A percentile compares a stretch with the other conserved stretches of the same genome.
Conservation (phyloP, 2,113 vertebrate genomes). For the Equus przewalskii region DNA sequence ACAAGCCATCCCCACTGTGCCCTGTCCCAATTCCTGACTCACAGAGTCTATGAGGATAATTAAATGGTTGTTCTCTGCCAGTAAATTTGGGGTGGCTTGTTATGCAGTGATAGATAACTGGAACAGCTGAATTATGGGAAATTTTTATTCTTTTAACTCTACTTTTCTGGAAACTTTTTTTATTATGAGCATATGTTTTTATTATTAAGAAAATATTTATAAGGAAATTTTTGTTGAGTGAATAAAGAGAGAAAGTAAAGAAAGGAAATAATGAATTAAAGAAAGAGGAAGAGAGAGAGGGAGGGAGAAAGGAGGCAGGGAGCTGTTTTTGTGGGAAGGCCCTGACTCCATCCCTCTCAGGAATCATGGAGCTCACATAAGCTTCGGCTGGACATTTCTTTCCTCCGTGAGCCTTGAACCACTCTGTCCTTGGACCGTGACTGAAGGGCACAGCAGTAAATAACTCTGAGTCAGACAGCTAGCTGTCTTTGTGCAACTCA, state of each 20-base stretch:
- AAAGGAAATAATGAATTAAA: background rate
- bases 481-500: background rate
- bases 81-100: background rate
- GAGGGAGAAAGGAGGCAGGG: background rate
- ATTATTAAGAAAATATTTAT: slow-evolving; percentile 12
- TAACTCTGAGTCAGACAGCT: background rate
- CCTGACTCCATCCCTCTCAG: background rate
- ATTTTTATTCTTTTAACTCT: slow-evolving; percentile 12
- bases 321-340: background rate
- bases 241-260: background rate
- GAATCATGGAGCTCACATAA: background rate
- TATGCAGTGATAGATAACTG: background rate
- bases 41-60: background rate
- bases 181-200: background rate
- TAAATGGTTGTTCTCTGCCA: background rate
- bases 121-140: background rate
- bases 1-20: accelerated
- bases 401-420: background rate
- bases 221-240: background rate
- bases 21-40: background rate
- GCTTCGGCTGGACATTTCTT: background rate
- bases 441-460: background rate
- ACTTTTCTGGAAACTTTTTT: slow-evolving; percentile 23
- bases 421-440: background rate
- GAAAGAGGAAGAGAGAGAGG: background rate